A percentile compares a stretch with the other conserved stretches of the same genome.
phyloP scores from a whole-genome alignment of 2,797 vertebrate genomes.

The Luscinia luscinia region DNA sequence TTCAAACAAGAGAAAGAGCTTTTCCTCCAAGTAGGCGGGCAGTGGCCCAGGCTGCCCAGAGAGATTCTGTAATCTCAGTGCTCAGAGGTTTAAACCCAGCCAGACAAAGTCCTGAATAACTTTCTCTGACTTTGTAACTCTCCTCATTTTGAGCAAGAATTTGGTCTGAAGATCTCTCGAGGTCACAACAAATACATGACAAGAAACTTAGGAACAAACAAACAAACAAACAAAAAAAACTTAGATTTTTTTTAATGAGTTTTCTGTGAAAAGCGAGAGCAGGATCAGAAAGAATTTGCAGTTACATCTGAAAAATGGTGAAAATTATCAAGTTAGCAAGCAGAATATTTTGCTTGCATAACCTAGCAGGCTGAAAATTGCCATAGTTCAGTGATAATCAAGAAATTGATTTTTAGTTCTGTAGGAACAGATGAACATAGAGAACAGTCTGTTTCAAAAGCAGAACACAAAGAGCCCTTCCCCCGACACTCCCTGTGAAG shows the following conservation, averaged over 20 bases:
- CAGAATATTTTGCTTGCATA: neutral
- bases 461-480: neutral
- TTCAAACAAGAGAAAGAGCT: neutral
- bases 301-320: neutral
- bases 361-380: neutral
- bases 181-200: neutral
- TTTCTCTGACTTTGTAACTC: neutral
- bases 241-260: neutral
- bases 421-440: neutral
- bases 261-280: neutral
- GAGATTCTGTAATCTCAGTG: neutral
- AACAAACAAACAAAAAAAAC: neutral
- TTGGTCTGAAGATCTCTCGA: neutral
- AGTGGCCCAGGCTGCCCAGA: neutral
- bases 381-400: neutral
- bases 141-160: neutral
- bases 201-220: neutral
- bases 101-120: neutral
- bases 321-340: neutral
- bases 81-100: neutral
- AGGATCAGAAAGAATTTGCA: neutral
- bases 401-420: conserved; percentile 11
- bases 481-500: neutral
- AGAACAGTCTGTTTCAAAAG: neutral
- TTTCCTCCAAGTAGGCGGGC: neutral